Conservation (phyloP, 2,888 invertebrate species). For the Andrena praecox region DNA sequence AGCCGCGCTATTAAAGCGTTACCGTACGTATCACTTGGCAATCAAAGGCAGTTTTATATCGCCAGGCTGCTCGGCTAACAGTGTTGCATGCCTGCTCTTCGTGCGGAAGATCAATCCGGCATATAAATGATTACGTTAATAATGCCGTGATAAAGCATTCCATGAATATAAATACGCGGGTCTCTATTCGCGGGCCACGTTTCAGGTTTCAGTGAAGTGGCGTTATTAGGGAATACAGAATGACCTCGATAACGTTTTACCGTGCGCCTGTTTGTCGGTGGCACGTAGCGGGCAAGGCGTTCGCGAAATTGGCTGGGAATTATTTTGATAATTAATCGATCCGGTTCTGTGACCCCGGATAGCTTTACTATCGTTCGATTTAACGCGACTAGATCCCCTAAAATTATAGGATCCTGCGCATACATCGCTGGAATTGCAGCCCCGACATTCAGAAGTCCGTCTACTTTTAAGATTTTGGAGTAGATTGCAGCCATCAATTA, state of each 20-base stretch:
- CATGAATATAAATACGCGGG: constrained; percentile 44
- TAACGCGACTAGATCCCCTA: too few relatives aligned
- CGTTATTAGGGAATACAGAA: constrained; percentile 27
- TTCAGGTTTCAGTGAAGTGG: constrained; percentile 33
- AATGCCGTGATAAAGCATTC: constrained; percentile 50
- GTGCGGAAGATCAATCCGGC: constrained; percentile 56
- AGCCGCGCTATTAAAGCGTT: constrained; percentile 50
- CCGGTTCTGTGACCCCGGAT: not conserved
- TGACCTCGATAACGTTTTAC: constrained; percentile 9
- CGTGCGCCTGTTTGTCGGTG: not conserved
- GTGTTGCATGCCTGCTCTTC: constrained; percentile 51
- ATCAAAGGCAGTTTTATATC: constrained; percentile 52
- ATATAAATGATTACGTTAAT: constrained; percentile 52
- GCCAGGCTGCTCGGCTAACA: constrained; percentile 22
- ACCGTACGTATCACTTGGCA: constrained; percentile 54
- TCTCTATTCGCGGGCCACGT: not conserved
- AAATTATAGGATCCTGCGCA: too few relatives aligned
- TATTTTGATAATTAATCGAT: constrained; percentile 1
- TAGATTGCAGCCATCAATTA: too few relatives aligned
- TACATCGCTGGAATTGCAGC: too few relatives aligned
- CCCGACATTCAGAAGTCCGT: too few relatives aligned
- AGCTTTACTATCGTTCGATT: not conserved
- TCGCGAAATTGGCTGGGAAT: constrained; percentile 13
- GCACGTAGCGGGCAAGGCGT: not conserved
- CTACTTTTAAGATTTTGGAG: too few relatives aligned